Evolutionary conservation across 2,888 invertebrate genomes (phyloP), one percentile per base, ranked within the genome.

Genomic region (Resseliella maxima): DNA sequence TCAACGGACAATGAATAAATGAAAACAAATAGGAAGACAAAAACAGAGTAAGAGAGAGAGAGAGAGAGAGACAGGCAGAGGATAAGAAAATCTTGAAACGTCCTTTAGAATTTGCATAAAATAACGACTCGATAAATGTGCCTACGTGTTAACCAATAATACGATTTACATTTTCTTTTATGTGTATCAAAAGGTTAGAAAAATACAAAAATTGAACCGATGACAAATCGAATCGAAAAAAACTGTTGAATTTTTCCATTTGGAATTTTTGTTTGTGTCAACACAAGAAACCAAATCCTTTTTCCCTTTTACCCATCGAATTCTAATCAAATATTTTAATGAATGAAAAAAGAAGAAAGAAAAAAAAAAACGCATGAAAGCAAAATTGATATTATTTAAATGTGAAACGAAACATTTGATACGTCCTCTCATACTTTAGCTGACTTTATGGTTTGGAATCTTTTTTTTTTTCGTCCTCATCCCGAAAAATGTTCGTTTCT

Each of bases 71-170:
- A n/a, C n/a, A 45, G 45, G n/a, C n/a, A n/a, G n/a, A n/a, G n/a
- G n/a, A n/a, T 18, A 18, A 18, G 18, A 50, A 50, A 21, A 12
- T 1, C 59, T 24, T 2, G 15, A 59, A 24, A 59, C 12, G 24
- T 24, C 59, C 24, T 31, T 72, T 72, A 35, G 72, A 5, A 72
- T 72, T 72, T 72, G 72, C 72, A 72, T 72, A 72, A 59, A 50
- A 50, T 50, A 50, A 59, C 27, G 31, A 1, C 31, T 72, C 72
- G 31, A 1, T 2, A 15, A 72, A 72, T 35, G 72, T 72, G 72
- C n/a, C 72, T 31, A 15, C 31, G 31, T 72, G 27, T 72, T 8
- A 72, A 72, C 31, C 31, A 72, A 72, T 59, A 59, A 27, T 24
- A n/a, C 24, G 24, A 41, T 50, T 8, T 50, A 72, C 2, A 72